These are phyloP conservation scores for Dexiosoma caninum DNA, from an alignment of 2,888 invertebrate species.

Conservation along the genomic window DNA sequence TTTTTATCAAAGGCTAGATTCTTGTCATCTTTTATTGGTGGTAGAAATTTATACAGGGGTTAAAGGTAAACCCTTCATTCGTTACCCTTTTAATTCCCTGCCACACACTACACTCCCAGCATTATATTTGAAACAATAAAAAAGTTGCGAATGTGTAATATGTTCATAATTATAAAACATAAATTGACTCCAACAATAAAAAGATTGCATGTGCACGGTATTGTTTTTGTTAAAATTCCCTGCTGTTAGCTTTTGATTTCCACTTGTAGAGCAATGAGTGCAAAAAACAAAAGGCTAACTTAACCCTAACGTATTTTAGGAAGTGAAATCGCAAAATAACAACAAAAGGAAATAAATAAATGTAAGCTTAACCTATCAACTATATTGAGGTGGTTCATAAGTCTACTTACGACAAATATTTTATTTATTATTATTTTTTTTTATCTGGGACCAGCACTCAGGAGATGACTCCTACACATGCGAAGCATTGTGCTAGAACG, in stretches of 20 bases:
- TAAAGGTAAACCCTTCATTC: conserved; percentile 24
- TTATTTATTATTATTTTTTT: no score
- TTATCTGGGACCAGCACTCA: no score
- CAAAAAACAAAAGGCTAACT: conserved; percentile 58
- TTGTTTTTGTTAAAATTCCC: conserved; percentile 38
- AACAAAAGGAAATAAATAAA: conserved; percentile 9
- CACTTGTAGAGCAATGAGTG: conserved; percentile 58
- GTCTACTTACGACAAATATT: no score
- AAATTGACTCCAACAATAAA: conserved; percentile 58
- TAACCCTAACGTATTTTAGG: conserved; percentile 46
- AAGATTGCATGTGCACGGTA: conserved; percentile 43
- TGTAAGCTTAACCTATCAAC: no score
- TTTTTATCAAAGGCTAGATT: background rate
- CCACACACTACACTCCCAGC: conserved; percentile 18
- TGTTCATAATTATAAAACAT: conserved; percentile 57
- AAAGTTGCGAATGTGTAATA: conserved; percentile 50
- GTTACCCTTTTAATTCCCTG: conserved; percentile 3
- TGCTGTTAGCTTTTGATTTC: conserved; percentile 55
- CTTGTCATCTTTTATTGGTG: conserved; percentile 15
- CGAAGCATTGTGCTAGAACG: no score
- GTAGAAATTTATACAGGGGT: conserved; percentile 25
- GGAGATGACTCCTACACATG: no score
- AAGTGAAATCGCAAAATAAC: conserved; percentile 1
- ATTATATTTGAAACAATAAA: conserved; percentile 53
- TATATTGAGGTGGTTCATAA: no score